Conservation (phyloP, 2,888 invertebrate species). For the Drosophila paracracens region DNA sequence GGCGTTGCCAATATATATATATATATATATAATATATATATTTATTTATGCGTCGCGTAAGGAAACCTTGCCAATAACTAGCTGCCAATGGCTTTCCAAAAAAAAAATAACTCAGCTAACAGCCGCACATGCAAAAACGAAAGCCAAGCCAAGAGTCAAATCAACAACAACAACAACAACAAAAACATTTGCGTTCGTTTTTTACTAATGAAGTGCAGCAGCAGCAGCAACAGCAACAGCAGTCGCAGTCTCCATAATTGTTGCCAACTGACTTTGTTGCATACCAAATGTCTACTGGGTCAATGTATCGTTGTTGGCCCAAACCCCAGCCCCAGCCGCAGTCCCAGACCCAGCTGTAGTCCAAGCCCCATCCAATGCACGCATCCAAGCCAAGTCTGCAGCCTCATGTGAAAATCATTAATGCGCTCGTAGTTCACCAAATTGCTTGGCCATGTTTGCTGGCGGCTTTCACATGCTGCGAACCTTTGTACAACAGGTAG, state of each 20-base stretch:
- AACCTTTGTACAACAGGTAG: constrained; percentile 36
- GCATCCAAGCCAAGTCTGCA: constrained; percentile 21
- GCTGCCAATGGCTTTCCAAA: constrained; percentile 69
- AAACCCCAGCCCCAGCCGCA: constrained; percentile 33
- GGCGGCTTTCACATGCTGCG: constrained; percentile 68
- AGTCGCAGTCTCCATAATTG: constrained; percentile 49
- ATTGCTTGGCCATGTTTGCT: constrained; percentile 48
- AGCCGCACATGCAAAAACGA: constrained; percentile 64
- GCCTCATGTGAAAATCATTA: constrained; percentile 72
- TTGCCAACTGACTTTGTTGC: constrained; percentile 58
- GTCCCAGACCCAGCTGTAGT: constrained; percentile 8
- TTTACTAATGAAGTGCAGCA: constrained; percentile 69
- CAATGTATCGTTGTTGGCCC: constrained; percentile 68
- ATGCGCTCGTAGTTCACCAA: constrained; percentile 60
- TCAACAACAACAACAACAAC: constrained; percentile 17
- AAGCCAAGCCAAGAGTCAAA: constrained; percentile 60
- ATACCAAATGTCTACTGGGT: constrained; percentile 78
- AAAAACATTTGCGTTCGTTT: constrained; percentile 66
- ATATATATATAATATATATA: not conserved
- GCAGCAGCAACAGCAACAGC: constrained; percentile 13
- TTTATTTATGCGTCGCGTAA: constrained; percentile 17
- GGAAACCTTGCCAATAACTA: constrained; percentile 72
- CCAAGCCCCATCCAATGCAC: constrained; percentile 33
- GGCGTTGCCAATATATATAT: constrained; percentile 56
- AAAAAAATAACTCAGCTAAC: constrained; percentile 13